These are phyloP conservation scores for Hexactinellida sp. DNA, from an alignment of 37 sponge, comb jelly and placozoan species.

Conservation along the genomic window DNA sequence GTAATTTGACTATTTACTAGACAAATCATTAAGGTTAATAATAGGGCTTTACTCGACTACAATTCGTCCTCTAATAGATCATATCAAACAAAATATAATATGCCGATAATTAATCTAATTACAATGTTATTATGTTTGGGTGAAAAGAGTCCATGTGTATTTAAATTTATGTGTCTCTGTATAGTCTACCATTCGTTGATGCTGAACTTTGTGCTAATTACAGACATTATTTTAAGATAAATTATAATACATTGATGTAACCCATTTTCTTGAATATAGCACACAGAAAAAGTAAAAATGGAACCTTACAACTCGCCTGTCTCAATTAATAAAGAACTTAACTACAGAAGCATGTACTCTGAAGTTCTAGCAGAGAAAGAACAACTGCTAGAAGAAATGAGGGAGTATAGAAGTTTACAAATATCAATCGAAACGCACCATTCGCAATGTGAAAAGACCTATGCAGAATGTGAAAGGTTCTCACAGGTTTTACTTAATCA, in stretches of 20 bases:
- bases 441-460: neutral
- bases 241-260: neutral
- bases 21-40: too few species aligned
- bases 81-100: too few species aligned
- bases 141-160: too few species aligned
- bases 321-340: neutral
- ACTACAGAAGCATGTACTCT: neutral
- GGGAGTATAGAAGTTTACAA: neutral
- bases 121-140: too few species aligned
- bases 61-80: too few species aligned
- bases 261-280: neutral
- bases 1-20: too few species aligned
- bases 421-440: neutral
- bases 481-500: neutral
- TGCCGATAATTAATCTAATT: too few species aligned
- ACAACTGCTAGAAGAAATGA: neutral
- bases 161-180: too few species aligned
- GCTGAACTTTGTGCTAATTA: neutral
- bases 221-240: neutral
- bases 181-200: neutral
- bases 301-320: neutral
- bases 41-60: too few species aligned
- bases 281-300: neutral
- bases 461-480: neutral
- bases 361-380: neutral